Evolutionary conservation across 2,797 vertebrate species (phyloP).

Genomic region (Pteronotus mesoamericanus): DNA sequence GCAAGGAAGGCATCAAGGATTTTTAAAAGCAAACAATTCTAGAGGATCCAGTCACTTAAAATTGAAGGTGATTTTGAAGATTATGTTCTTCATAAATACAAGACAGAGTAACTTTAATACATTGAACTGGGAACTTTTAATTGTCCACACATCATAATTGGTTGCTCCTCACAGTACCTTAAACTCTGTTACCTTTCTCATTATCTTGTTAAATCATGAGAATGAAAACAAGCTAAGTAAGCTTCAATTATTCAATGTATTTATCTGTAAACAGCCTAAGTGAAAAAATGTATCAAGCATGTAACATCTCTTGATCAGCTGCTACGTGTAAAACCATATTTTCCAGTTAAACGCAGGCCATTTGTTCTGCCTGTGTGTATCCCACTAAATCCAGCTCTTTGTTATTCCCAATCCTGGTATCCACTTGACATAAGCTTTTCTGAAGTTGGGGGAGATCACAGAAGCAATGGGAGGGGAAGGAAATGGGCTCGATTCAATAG

Average conservation of each 20-base stretch:
- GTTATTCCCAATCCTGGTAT: neutral
- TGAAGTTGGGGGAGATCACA: neutral
- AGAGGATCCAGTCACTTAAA: neutral
- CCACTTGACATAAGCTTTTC: neutral
- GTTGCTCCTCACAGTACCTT: neutral
- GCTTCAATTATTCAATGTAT: neutral
- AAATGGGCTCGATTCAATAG: neutral
- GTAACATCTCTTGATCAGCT: neutral
- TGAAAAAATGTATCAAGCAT: neutral
- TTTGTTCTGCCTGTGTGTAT: neutral
- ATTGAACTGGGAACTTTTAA: neutral
- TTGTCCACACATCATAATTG: neutral
- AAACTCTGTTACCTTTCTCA: neutral
- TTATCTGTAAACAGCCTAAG: neutral
- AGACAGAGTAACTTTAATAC: neutral
- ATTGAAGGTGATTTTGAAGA: neutral
- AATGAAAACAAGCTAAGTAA: neutral
- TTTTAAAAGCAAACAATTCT: conserved; percentile 13
- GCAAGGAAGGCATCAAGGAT: neutral
- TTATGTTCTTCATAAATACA: neutral
- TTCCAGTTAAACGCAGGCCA: neutral
- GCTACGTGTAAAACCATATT: neutral
- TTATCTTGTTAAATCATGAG: neutral
- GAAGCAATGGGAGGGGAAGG: neutral
- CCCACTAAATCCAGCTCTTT: neutral